Evolutionary conservation across 53 echinoderm and acorn worm genomes (phyloP).

Genomic region (Actinopyga echinites): DNA sequence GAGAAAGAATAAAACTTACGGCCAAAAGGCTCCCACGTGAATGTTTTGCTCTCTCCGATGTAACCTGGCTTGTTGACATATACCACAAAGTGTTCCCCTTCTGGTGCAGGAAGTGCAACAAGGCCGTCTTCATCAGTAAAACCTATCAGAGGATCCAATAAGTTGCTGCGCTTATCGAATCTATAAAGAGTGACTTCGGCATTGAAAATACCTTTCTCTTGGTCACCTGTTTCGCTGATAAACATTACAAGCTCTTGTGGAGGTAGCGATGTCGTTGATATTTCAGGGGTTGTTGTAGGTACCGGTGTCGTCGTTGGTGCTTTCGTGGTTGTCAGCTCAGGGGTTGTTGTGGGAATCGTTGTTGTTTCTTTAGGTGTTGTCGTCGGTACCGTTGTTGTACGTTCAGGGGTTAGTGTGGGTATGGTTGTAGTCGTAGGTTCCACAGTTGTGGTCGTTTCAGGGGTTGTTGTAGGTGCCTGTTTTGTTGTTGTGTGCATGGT

Average conservation of each 20-base stretch:
- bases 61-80: neutral
- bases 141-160: neutral
- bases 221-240: neutral
- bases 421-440: neutral
- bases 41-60: neutral
- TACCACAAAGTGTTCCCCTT: slow-evolving; percentile 14
- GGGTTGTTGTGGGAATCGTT: neutral
- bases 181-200: neutral
- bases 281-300: neutral
- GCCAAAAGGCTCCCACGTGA: neutral
- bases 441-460: neutral
- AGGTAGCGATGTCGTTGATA: neutral
- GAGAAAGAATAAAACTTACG: neutral
- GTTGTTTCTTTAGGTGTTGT: neutral
- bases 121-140: slow-evolving; percentile 4
- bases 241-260: slow-evolving; percentile 1
- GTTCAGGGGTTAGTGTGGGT: neutral
- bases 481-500: neutral
- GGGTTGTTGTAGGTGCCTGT: neutral
- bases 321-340: neutral
- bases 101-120: neutral
- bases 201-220: neutral
- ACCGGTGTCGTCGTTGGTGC: neutral
- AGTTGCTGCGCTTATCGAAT: neutral
- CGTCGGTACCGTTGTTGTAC: neutral